Conservation (phyloP, 35 echinoderm and acorn worm species). For the Lytechinus pictus region DNA sequence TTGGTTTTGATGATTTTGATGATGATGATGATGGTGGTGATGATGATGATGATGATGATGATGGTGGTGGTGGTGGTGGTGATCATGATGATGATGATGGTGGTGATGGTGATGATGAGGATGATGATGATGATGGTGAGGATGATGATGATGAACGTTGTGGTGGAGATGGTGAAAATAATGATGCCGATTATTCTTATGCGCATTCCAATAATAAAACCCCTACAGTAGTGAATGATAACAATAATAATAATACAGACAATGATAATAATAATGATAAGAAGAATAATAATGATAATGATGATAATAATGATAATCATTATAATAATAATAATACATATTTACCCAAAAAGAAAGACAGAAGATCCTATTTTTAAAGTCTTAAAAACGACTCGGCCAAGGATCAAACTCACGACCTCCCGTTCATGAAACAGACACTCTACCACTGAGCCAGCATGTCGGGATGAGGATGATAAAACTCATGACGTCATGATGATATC, state of each 20-base stretch:
- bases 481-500: too few relatives aligned
- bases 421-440: too few relatives aligned
- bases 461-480: too few relatives aligned
- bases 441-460: too few relatives aligned
- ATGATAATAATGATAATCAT: neutral
- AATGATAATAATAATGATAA: neutral
- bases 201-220: neutral
- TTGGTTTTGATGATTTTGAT: neutral
- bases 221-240: neutral
- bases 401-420: too few relatives aligned
- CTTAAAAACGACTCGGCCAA: too few relatives aligned
- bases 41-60: conserved; percentile 24
- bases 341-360: too few relatives aligned
- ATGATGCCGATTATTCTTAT: neutral
- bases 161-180: neutral
- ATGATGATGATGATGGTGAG: neutral
- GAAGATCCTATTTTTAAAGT: too few relatives aligned
- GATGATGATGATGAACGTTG: neutral
- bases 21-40: neutral
- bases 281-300: neutral
- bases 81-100: conserved; percentile 7
- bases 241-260: neutral
- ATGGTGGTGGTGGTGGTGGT: neutral
- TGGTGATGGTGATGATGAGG: neutral
- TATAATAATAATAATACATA: neutral